Conservation (phyloP, 2,888 invertebrate species). For the Melinaea menophilus region DNA sequence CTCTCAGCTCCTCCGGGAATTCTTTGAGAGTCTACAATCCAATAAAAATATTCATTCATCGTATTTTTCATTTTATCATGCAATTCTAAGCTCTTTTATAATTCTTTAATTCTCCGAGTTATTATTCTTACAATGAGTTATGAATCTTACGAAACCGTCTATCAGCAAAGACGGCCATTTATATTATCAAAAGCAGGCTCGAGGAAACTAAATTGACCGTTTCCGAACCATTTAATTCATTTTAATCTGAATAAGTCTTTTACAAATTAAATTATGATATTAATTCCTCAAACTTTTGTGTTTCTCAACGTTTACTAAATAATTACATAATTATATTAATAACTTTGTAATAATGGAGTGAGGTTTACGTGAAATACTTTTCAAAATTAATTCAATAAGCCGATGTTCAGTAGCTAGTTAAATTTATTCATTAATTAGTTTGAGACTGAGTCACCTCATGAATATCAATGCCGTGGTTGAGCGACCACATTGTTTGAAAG, state of each 20-base stretch:
- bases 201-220: constrained; percentile 39
- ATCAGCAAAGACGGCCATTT: constrained; percentile 10
- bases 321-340: too few relatives aligned
- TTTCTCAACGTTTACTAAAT: too few relatives aligned
- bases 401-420: neutral
- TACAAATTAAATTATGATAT: constrained; percentile 7
- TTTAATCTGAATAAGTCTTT: constrained; percentile 18
- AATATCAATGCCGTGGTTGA: constrained; percentile 97
- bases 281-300: neutral
- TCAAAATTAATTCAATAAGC: too few relatives aligned
- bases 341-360: too few relatives aligned
- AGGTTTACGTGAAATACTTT: too few relatives aligned
- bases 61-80: constrained; percentile 10
- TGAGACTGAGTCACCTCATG: constrained; percentile 84
- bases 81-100: neutral
- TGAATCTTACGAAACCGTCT: neutral
- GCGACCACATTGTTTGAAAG: constrained; percentile 98
- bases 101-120: neutral
- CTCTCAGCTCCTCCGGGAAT: constrained; percentile 96
- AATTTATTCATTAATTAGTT: constrained; percentile 12
- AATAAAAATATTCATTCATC: constrained; percentile 23
- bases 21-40: constrained; percentile 90
- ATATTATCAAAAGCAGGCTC: constrained; percentile 17
- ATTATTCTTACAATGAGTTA: neutral
- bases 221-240: constrained; percentile 41